Evolutionary conservation across 2,888 invertebrate species (phyloP).

Genomic region (Ennomos quercinarius): DNA sequence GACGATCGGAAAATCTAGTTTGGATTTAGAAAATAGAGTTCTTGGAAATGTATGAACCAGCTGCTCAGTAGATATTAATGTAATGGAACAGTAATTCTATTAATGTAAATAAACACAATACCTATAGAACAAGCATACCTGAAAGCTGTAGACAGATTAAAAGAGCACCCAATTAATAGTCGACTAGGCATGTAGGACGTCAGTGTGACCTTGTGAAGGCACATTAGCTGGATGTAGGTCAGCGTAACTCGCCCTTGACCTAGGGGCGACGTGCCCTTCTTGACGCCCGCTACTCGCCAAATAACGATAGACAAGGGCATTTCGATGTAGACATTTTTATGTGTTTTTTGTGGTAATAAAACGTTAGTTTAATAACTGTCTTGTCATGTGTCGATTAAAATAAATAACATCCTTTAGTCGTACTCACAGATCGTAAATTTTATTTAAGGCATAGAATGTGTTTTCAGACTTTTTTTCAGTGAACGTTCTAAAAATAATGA

Average conservation of each 20-base stretch:
- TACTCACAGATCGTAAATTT: no score
- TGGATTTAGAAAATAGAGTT: no score
- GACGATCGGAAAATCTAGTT: no score
- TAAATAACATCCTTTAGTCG: no score
- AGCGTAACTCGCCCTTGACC: constrained; percentile 79
- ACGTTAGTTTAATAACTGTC: neutral
- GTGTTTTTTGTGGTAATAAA: constrained; percentile 28
- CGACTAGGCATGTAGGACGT: constrained; percentile 55
- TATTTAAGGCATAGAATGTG: no score
- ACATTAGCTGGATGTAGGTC: constrained; percentile 76
- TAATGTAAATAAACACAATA: neutral
- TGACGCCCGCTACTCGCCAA: constrained; percentile 57
- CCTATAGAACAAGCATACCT: neutral
- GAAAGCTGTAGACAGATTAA: constrained; percentile 32
- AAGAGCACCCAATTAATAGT: constrained; percentile 48
- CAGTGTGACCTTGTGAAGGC: constrained; percentile 64
- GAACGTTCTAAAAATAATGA: no score
- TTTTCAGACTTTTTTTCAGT: no score
- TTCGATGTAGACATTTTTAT: constrained; percentile 32
- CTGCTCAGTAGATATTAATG: no score
- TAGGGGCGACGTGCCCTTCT: constrained; percentile 69
- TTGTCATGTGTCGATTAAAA: no score
- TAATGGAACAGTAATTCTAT: neutral
- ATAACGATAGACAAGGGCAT: constrained; percentile 64
- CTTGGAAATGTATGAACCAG: no score